Conservation (phyloP, 53 echinoderm and acorn worm genomes). For the Apostichopus leukothele region DNA sequence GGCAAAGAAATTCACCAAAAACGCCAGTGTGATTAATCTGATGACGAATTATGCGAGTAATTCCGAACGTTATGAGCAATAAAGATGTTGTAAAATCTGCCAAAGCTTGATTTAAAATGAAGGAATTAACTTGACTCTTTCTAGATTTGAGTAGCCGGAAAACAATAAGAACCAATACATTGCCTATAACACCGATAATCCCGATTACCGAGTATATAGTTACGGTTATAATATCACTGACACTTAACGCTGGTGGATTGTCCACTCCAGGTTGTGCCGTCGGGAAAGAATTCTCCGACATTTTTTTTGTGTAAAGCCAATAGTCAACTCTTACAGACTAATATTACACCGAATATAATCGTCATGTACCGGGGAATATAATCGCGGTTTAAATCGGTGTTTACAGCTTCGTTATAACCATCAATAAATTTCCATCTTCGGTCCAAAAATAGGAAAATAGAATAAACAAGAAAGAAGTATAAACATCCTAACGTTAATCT, state of each 20-base stretch:
- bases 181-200: constrained; percentile 70
- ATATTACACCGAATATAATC: no score
- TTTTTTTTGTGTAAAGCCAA: no score
- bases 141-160: constrained; percentile 60
- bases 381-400: no score
- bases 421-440: no score
- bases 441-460: no score
- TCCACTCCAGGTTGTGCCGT: neutral
- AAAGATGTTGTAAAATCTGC: constrained; percentile 76
- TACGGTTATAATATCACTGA: constrained; percentile 35
- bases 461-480: no score
- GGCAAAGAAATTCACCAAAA: constrained; percentile 76
- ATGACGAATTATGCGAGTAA: constrained; percentile 58
- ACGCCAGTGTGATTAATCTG: constrained; percentile 27
- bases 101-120: constrained; percentile 82
- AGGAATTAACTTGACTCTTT: constrained; percentile 77
- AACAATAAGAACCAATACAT: constrained; percentile 73
- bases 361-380: no score
- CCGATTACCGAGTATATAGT: constrained; percentile 53
- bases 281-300: no score
- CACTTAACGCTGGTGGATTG: neutral
- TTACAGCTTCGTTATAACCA: no score
- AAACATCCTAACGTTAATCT: no score
- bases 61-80: constrained; percentile 69
- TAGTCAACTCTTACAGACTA: no score